Base-by-base conservation (phyloP, 23 tunicate genomes). In the Halocynthia roretzi region DNA sequence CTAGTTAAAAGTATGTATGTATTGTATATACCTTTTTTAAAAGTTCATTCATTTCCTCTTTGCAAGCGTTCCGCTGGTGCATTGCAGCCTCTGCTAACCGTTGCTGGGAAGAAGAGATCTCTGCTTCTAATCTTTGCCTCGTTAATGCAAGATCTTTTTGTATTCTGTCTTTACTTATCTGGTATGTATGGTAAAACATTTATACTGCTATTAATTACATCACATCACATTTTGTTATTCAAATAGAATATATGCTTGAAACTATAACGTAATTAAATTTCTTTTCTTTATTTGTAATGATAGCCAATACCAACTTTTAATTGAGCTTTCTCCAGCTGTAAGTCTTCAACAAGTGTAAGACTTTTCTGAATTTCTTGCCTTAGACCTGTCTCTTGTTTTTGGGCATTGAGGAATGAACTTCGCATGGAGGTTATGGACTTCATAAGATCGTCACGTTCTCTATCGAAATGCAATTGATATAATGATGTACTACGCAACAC, bases 251-350 rank as follows among this genome's bases (percentile, higher is more conserved):
- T 31, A 31, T 31, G 44, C 44, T 31, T 31, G 44, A 31, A 31
- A 31, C 44, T 31, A 31, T 31, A 31, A 31, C 4, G 44, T 31
- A 31, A 31, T n/a, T n/a, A n/a, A n/a, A n/a, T n/a, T n/a, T n/a
- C n/a, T n/a, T n/a, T n/a, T n/a, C n/a, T n/a, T n/a, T n/a, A n/a
- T n/a, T n/a, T n/a, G n/a, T n/a, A n/a, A n/a, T 31, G 44, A 31
- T 31, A 31, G 44, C 44, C 21, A 67, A 67, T 10, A 67, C 60
- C 5, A 62, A 73, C 84, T 76, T 82, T 62, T 5, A 80, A 48
- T 84, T 89, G 85, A 8, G 88, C 73, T 76, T 89, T 89, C 54
- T 89, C 82, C 12, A 89, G 80, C 72, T 83, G 96, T 14, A 84
- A 54, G 55, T 89, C 88, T 76, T 89, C 96, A 54, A 89, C 54